Conservation (phyloP, 2,888 invertebrate species). For the Xanthia togata region DNA sequence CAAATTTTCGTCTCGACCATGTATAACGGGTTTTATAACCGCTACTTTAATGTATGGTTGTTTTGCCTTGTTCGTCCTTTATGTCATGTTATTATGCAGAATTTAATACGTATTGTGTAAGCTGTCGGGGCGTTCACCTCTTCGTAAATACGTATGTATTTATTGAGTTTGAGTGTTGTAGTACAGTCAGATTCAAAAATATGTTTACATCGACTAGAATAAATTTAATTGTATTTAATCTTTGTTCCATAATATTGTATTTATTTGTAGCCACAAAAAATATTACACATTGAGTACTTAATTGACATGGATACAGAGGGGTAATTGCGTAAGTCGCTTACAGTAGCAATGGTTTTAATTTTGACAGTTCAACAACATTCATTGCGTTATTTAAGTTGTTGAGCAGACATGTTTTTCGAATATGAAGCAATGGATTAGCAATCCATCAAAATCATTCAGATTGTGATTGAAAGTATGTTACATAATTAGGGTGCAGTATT, state of each 20-base stretch:
- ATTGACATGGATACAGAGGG: background rate
- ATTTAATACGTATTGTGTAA: slow-evolving; percentile 32
- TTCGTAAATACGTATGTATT: slow-evolving; percentile 9
- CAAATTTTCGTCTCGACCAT: too few species aligned
- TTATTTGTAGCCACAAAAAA: background rate
- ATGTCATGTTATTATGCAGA: slow-evolving; percentile 31
- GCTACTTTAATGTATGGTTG: background rate
- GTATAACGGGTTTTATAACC: background rate
- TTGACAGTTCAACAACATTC: too few species aligned
- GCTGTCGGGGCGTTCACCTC: slow-evolving; percentile 28
- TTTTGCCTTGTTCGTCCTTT: slow-evolving; percentile 17
- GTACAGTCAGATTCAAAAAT: background rate
- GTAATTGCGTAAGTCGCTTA: too few species aligned
- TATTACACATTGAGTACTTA: background rate
- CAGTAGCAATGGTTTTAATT: too few species aligned
- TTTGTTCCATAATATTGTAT: too few species aligned
- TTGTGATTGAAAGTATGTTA: too few species aligned
- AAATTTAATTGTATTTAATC: background rate
- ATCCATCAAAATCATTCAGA: too few species aligned
- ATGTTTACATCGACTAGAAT: background rate
- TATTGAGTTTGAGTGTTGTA: background rate
- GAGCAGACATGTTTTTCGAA: too few species aligned
- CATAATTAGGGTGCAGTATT: background rate
- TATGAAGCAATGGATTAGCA: too few species aligned
- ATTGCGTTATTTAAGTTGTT: too few species aligned